phyloP scores from a whole-genome alignment of 2,797 vertebrate genomes.

The Aplochiton taeniatus region DNA sequence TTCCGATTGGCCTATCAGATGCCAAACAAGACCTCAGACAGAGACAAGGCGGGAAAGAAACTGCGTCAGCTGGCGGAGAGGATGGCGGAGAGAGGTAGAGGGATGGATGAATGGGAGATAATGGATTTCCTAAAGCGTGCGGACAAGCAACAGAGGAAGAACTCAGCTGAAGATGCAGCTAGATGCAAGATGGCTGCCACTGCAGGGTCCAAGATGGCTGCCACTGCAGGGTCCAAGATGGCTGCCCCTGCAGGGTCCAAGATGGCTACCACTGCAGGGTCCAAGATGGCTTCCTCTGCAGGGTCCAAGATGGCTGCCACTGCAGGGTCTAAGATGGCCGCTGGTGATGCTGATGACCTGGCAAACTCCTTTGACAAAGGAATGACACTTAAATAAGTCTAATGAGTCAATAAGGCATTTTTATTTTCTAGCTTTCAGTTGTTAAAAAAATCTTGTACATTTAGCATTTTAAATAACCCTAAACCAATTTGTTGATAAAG shows the following conservation, averaged over 20 bases:
- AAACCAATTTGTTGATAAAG: no score
- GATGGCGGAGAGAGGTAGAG: slow-evolving; percentile 8
- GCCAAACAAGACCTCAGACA: slow-evolving; percentile 12
- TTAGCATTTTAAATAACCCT: no score
- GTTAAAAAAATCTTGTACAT: no score
- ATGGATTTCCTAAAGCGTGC: not conserved
- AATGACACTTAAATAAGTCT: slow-evolving; percentile 14
- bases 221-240: no score
- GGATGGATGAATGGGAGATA: not conserved
- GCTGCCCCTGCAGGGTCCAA: no score
- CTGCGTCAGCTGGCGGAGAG: slow-evolving; percentile 37
- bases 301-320: no score
- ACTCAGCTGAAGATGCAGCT: not conserved
- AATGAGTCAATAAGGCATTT: no score
- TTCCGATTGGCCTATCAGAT: slow-evolving; percentile 55
- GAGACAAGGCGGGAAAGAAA: slow-evolving; percentile 43
- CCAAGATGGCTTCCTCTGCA: no score
- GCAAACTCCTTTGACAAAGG: slow-evolving; percentile 19
- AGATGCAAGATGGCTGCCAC: no score
- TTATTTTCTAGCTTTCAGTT: no score
- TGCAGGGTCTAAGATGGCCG: not conserved
- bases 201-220: no score
- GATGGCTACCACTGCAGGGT: no score
- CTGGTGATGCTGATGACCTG: slow-evolving; percentile 12
- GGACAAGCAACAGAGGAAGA: not conserved